Percentiles rank a stretch among this genome's conserved stretches.
phyloP scores from a whole-genome alignment of 2,888 invertebrate genomes.

The Ichneumoninae sp. region DNA sequence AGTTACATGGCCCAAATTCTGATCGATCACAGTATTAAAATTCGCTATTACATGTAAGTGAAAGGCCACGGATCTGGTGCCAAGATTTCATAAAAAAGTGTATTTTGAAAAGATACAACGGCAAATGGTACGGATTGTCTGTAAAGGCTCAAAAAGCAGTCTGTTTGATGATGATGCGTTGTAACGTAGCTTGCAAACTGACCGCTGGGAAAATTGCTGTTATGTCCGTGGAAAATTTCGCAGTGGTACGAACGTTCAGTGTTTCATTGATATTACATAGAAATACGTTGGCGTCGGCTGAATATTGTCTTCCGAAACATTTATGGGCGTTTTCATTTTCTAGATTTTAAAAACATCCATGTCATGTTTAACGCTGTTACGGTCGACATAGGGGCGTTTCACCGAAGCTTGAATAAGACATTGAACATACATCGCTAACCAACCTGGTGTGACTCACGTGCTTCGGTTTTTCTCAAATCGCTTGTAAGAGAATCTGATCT shows the following conservation, averaged over 20 bases:
- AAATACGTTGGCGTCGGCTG: neutral
- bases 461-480: neutral
- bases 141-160: constrained; percentile 22
- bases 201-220: constrained; percentile 29
- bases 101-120: neutral
- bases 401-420: neutral
- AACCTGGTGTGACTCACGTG: neutral
- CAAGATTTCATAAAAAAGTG: neutral
- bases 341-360: neutral
- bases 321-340: neutral
- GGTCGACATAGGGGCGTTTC: neutral
- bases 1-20: constrained; percentile 30
- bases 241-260: constrained; percentile 10
- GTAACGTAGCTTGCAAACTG: constrained; percentile 22
- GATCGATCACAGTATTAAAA: constrained; percentile 11
- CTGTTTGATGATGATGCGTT: constrained; percentile 10
- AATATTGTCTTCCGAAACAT: neutral
- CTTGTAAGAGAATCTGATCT: neutral
- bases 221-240: constrained; percentile 41
- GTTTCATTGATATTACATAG: neutral
- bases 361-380: neutral
- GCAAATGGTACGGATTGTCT: constrained; percentile 33
- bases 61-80: neutral
- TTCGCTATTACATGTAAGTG: constrained; percentile 29
- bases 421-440: neutral